These are phyloP conservation scores for Tryphoninae sp. DNA, from an alignment of 2,888 invertebrate genomes.

Conservation along the genomic window DNA sequence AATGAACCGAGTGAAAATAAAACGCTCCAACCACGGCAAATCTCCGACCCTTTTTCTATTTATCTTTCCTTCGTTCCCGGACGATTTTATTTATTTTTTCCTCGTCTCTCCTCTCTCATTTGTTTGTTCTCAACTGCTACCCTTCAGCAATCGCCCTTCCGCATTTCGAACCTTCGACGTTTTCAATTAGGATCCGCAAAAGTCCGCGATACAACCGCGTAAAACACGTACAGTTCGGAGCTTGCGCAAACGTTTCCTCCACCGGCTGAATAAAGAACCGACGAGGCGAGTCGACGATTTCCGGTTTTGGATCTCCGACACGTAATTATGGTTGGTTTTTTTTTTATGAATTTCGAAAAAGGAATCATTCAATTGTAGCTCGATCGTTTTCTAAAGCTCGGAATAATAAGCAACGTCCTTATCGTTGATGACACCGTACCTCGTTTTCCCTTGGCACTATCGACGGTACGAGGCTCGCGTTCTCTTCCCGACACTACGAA, in stretches of 20 bases:
- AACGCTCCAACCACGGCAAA: background rate
- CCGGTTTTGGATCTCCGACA: background rate
- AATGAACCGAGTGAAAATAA: background rate
- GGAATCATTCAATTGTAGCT: too few species aligned
- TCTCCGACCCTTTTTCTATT: background rate
- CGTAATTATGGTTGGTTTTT: background rate
- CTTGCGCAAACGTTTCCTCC: conserved; percentile 21
- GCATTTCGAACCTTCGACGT: background rate
- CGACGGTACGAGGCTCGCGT: conserved; percentile 11
- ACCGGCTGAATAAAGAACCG: conserved; percentile 9
- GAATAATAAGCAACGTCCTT: too few species aligned
- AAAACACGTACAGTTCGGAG: background rate
- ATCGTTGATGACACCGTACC: conserved; percentile 31
- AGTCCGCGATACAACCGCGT: background rate
- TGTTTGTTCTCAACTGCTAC: background rate
- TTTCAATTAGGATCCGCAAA: conserved; percentile 16
- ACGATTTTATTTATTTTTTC: background rate
- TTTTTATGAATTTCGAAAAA: too few species aligned
- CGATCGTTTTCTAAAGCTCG: too few species aligned
- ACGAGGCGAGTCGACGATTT: background rate
- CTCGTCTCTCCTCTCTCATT: conserved; percentile 9
- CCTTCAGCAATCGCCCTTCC: background rate
- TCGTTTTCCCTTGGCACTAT: conserved; percentile 23
- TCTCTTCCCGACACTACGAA: conserved; percentile 45
- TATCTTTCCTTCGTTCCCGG: background rate